phyloP scores from a whole-genome alignment of 2,888 invertebrate genomes.

The Dicycla oo region DNA sequence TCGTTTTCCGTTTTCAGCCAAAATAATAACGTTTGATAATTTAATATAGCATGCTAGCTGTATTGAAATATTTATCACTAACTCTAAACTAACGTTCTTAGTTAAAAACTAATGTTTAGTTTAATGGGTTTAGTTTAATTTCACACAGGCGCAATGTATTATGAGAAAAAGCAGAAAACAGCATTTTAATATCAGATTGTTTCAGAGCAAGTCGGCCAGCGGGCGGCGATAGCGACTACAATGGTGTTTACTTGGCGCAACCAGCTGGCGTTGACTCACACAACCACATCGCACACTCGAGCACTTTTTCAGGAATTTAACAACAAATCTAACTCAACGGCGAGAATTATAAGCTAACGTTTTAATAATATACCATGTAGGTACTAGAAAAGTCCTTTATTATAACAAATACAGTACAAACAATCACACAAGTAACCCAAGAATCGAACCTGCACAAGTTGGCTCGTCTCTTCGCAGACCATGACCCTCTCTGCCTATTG shows the following conservation, averaged over 20 bases:
- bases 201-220: neutral
- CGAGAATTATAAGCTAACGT: conserved; percentile 8
- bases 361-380: conserved; percentile 25
- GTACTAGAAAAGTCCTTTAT: neutral
- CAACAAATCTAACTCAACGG: conserved; percentile 59
- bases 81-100: too few species aligned
- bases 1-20: neutral
- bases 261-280: conserved; percentile 63
- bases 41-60: neutral
- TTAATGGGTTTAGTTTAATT: neutral
- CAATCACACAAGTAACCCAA: neutral
- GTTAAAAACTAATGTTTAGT: neutral
- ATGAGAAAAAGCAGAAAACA: conserved; percentile 6
- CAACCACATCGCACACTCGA: conserved; percentile 39
- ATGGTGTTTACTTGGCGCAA: conserved; percentile 67
- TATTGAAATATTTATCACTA: neutral
- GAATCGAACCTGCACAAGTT: neutral
- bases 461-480: neutral
- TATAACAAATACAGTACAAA: neutral
- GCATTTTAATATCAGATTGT: conserved; percentile 11
- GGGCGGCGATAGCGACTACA: conserved; percentile 62
- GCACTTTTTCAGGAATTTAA: conserved; percentile 70
- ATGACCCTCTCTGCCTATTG: neutral
- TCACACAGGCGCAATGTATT: neutral
- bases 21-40: neutral